Base-by-base conservation (phyloP, 1,140 invertebrate genomes). In the Melanaphis sacchari region DNA sequence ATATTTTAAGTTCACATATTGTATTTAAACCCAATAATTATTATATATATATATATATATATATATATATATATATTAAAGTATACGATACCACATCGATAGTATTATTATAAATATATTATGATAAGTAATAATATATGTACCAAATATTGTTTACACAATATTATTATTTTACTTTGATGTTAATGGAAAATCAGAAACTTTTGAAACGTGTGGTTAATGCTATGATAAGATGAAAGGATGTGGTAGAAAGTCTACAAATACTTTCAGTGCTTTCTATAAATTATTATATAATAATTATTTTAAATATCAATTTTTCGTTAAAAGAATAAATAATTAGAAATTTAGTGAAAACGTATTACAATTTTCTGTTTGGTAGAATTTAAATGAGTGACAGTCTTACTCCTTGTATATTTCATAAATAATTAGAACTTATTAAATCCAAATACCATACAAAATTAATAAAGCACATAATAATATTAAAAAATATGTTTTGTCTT, bases 81-180 rank as follows among this genome's bases (percentile, higher is more conserved):
- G 1, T 81, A 81, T 81, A 24, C 7, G 21, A 36, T 81, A 38
- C 38, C 1, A 81, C 36, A 24, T 38, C 0, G 1, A 81, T 1
- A 36, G 6, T 81, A 38, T 38, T 81, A 38, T 81, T 66, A 66
- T 66, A n/a, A 66, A 66, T 66, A 59, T 3, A 31, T 59, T 59
- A 11, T 59, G 54, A 66, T 66, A n/a, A 1, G 5, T 66, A 66
- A 66, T 66, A 46, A 46, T 46, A 49, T 49, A 49, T 21, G 11
- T 49, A 49, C 1, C 46, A 49, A 2, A 11, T 21, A 49, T 76
- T 76, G 11, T 40, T 84, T 82, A 8, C 7, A 9, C 22, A 40
- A 84, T 26, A 84, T 84, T 84, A 49, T 49, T 38, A 49, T 88
- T 88, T 24, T 26, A 31, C 43, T 88, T 88, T 88, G 41, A 88